Evolutionary conservation across 2,888 invertebrate genomes (phyloP).

Genomic region (Acleris laterana): DNA sequence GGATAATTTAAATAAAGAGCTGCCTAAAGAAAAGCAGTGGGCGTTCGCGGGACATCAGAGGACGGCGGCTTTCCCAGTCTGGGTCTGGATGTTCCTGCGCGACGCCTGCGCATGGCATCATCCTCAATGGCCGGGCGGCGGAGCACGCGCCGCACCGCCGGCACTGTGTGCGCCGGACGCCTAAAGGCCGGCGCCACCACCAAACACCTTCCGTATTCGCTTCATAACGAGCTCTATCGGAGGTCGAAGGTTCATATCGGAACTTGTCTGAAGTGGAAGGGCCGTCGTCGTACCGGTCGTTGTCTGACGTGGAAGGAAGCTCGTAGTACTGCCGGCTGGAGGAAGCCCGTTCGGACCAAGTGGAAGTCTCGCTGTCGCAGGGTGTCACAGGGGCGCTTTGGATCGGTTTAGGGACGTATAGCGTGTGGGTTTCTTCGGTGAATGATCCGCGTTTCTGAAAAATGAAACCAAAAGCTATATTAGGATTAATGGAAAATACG

Average conservation of each 20-base stretch:
- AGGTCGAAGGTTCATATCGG: slow-evolving; percentile 49
- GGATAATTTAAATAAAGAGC: slow-evolving; percentile 58
- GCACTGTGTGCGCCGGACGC: slow-evolving; percentile 63
- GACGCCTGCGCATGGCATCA: slow-evolving; percentile 63
- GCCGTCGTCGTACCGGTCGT: slow-evolving; percentile 42
- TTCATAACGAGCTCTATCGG: slow-evolving; percentile 59
- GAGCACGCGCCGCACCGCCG: slow-evolving; percentile 69
- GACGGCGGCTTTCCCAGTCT: slow-evolving; percentile 46
- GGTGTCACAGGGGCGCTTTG: slow-evolving; percentile 78
- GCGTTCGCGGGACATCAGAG: slow-evolving; percentile 66
- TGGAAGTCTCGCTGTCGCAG: slow-evolving; percentile 72
- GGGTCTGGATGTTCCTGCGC: slow-evolving; percentile 45
- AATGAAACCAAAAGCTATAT: slow-evolving; percentile 3
- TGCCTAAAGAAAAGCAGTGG: slow-evolving; percentile 73
- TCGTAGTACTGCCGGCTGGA: slow-evolving; percentile 44
- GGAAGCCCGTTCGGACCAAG: slow-evolving; percentile 65
- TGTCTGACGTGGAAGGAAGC: slow-evolving; percentile 45
- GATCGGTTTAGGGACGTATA: slow-evolving; percentile 65
- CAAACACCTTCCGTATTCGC: slow-evolving; percentile 58
- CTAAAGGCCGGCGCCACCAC: slow-evolving; percentile 65
- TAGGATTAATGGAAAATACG: no score
- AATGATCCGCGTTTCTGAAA: slow-evolving; percentile 77
- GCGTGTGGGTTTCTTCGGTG: slow-evolving; percentile 59
- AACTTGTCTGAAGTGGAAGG: slow-evolving; percentile 34
- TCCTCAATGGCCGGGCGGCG: slow-evolving; percentile 64